These are phyloP conservation scores for Apamea monoglypha DNA, from an alignment of 2,888 invertebrate species.

Conservation along the genomic window DNA sequence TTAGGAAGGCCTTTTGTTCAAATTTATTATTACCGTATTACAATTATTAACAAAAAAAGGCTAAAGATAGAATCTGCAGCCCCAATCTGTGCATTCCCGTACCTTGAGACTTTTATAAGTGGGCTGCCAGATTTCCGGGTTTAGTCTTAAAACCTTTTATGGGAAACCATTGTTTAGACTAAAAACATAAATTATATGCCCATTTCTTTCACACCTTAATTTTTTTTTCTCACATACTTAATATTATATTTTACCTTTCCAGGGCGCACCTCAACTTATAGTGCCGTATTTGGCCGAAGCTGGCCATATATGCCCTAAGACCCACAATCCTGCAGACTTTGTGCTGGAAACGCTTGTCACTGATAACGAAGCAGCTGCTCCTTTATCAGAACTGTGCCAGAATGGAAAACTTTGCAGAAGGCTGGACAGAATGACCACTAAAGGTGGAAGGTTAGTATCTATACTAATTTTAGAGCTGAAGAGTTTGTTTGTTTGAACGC, in stretches of 20 bases:
- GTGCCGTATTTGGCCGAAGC: conserved; percentile 92
- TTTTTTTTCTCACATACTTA: neutral
- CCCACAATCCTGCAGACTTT: conserved; percentile 95
- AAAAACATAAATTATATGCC: neutral
- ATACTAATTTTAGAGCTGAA: neutral
- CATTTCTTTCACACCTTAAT: too few relatives aligned
- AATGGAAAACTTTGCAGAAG: conserved; percentile 85
- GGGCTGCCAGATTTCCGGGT: neutral
- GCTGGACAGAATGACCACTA: conserved; percentile 78
- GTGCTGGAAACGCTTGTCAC: conserved; percentile 84
- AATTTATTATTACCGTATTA: neutral
- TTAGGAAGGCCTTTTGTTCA: neutral
- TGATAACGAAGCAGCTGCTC: conserved; percentile 77
- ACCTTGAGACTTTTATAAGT: neutral
- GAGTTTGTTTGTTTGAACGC: too few relatives aligned
- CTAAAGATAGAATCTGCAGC: neutral
- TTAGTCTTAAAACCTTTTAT: neutral
- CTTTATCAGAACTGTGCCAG: conserved; percentile 83
- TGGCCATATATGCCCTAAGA: conserved; percentile 93
- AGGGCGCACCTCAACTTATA: conserved; percentile 92
- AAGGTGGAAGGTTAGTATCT: conserved; percentile 82
- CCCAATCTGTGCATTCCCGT: neutral
- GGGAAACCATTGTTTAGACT: neutral
- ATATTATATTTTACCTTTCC: conserved; percentile 76
- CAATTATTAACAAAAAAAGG: neutral